phyloP scores from a whole-genome alignment of 2,113 vertebrate species.

The Megaleporinus macrocephalus region DNA sequence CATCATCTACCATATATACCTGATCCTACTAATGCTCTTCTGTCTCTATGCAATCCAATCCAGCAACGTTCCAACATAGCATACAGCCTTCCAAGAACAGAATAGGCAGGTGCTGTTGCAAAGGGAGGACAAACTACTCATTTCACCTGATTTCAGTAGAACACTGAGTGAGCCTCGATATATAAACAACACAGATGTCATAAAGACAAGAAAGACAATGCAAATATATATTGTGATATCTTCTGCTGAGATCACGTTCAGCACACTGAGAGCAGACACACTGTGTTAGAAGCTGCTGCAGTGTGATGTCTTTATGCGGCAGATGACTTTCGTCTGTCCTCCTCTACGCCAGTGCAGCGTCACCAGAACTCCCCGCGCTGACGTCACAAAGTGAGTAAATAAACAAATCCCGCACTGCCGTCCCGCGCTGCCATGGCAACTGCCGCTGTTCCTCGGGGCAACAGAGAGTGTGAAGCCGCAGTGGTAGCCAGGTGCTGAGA shows the following conservation, averaged over 20 bases:
- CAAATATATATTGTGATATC: not conserved
- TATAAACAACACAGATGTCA: too few relatives aligned
- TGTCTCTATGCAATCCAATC: not conserved
- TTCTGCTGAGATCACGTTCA: not conserved
- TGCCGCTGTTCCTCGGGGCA: constrained; percentile 39
- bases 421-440: constrained; percentile 53
- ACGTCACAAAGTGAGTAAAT: constrained; percentile 49
- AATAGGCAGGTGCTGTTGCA: not conserved
- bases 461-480: constrained; percentile 46
- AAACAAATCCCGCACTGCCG: constrained; percentile 39
- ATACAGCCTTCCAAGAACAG: not conserved
- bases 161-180: too few relatives aligned
- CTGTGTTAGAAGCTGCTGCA: not conserved
- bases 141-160: too few relatives aligned
- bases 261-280: not conserved
- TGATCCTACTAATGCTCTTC: not conserved
- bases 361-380: constrained; percentile 5
- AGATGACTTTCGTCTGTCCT: not conserved
- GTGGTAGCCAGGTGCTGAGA: constrained; percentile 50
- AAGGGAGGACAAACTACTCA: too few relatives aligned
- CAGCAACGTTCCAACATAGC: not conserved
- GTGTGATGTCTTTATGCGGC: constrained; percentile 3
- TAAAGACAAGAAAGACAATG: too few relatives aligned
- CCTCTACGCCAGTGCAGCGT: constrained; percentile 8
- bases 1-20: too few relatives aligned